phyloP scores from a whole-genome alignment of 1,140 invertebrate species.

The Ditylenchus dipsaci region DNA sequence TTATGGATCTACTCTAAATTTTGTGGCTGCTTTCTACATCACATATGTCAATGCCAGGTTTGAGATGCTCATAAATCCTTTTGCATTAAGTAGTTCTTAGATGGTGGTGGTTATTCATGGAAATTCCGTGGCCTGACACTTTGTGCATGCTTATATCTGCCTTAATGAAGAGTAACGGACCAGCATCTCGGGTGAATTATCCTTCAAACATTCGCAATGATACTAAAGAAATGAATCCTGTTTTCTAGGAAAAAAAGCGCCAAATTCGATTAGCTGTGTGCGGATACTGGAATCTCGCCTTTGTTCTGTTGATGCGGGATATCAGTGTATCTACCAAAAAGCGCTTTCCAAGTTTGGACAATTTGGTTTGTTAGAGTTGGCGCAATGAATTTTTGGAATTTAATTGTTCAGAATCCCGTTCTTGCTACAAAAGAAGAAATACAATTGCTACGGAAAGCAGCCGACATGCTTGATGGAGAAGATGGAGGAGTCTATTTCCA shows the following conservation, averaged over 20 bases:
- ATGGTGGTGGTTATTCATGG: constrained; percentile 4
- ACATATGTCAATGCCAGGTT: constrained; percentile 5
- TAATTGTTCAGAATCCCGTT: neutral
- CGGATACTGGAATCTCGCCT: constrained; percentile 25
- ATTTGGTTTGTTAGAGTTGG: constrained; percentile 65
- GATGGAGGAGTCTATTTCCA: neutral
- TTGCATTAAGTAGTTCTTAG: too few relatives aligned
- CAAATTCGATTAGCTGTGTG: constrained; percentile 5
- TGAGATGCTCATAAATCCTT: too few relatives aligned
- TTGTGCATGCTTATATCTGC: constrained; percentile 6
- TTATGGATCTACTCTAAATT: constrained; percentile 10
- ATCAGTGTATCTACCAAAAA: constrained; percentile 67
- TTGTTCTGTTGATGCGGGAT: constrained; percentile 24
- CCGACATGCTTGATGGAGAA: neutral
- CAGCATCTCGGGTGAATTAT: neutral
- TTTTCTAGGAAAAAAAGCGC: constrained; percentile 6
- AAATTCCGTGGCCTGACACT: constrained; percentile 16
- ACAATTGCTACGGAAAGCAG: neutral
- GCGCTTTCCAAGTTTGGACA: constrained; percentile 82
- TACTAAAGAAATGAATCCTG: neutral
- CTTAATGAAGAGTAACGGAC: neutral
- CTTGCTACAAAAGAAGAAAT: constrained; percentile 10
- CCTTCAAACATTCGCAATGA: neutral
- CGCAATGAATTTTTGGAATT: neutral
- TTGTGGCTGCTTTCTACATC: constrained; percentile 12